phyloP scores from a whole-genome alignment of 1,140 invertebrate species.

The Babylonia areolata region DNA sequence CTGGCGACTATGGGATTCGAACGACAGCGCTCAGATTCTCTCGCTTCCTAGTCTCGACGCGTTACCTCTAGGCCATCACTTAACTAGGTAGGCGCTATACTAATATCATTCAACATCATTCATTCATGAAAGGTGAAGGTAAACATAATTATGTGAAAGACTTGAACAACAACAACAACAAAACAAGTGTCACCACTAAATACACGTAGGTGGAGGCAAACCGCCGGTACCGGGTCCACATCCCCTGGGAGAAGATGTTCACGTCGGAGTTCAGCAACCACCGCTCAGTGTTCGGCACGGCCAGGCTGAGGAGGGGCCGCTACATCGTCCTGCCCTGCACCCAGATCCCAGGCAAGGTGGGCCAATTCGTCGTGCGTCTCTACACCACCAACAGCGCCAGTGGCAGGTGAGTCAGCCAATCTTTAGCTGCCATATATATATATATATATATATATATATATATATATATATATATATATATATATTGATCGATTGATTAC shows the following conservation, averaged over 20 bases:
- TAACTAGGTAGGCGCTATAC: too few species aligned
- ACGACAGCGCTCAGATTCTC: too few species aligned
- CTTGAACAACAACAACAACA: not conserved
- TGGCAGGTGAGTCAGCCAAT: constrained; percentile 32
- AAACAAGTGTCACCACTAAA: too few species aligned
- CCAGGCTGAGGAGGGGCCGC: constrained; percentile 75
- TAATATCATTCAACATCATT: too few species aligned
- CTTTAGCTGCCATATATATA: too few species aligned
- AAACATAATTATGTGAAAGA: not conserved
- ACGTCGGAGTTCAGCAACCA: constrained; percentile 77
- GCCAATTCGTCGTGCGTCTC: constrained; percentile 79
- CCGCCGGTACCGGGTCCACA: constrained; percentile 78
- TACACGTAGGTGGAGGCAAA: constrained; percentile 79
- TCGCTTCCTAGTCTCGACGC: too few species aligned
- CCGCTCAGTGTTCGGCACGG: constrained; percentile 77
- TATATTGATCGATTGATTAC: too few species aligned
- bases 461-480: too few species aligned
- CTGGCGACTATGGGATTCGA: too few species aligned
- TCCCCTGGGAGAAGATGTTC: constrained; percentile 71
- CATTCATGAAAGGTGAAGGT: not conserved
- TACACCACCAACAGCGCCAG: constrained; percentile 73
- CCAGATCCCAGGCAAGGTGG: constrained; percentile 78
- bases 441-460: too few species aligned
- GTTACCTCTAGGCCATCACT: too few species aligned
- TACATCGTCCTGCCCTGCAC: constrained; percentile 82